A percentile compares a stretch with the other conserved stretches of the same genome.
Evolutionary conservation across 2,797 vertebrate species (phyloP).

Genomic region (Rhinoraja longicauda): DNA sequence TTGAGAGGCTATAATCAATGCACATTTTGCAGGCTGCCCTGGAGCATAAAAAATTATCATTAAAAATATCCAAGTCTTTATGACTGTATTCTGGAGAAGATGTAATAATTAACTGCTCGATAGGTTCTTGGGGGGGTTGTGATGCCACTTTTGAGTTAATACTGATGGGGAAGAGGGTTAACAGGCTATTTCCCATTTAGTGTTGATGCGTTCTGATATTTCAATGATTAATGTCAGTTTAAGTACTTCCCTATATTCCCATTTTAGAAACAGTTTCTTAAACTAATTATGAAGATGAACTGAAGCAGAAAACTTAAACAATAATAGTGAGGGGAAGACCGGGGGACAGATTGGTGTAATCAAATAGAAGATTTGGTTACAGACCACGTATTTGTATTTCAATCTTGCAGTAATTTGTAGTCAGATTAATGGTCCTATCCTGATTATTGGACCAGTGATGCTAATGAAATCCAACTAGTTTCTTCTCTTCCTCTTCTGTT

Average conservation of each 20-base stretch:
- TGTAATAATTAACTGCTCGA: not conserved
- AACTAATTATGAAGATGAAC: not conserved
- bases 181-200: not conserved
- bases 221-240: not conserved
- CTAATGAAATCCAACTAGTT: not conserved
- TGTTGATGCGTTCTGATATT: not conserved
- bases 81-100: not conserved
- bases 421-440: not conserved
- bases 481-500: not conserved
- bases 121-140: not conserved
- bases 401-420: not conserved
- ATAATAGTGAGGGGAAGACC: not conserved
- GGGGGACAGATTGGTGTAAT: not conserved
- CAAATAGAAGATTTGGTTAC: not conserved
- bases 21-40: too few species aligned
- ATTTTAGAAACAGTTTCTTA: not conserved
- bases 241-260: not conserved
- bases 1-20: too few species aligned
- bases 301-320: not conserved
- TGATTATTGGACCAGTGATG: not conserved
- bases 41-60: too few species aligned
- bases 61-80: not conserved
- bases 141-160: not conserved
- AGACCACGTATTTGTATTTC: not conserved
- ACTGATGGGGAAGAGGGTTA: not conserved